phyloP scores from a whole-genome alignment of 2,888 invertebrate species.

The Eristalis tenax region DNA sequence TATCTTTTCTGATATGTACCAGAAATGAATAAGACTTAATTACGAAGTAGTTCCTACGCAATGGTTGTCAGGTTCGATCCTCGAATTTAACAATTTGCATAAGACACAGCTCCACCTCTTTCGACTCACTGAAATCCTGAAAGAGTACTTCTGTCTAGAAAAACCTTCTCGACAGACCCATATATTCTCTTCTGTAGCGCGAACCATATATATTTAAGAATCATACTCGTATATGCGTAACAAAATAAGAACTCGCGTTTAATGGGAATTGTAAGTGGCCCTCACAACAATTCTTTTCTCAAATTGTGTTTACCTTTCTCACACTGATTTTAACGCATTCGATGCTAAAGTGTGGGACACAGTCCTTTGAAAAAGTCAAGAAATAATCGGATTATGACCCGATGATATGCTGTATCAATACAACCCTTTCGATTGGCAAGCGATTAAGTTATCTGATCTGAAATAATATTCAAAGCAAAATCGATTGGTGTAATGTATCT shows the following conservation, averaged over 20 bases:
- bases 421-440: conserved; percentile 1
- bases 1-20: too few relatives aligned
- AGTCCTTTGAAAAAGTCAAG: conserved; percentile 39
- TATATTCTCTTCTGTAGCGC: too few relatives aligned
- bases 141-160: too few relatives aligned
- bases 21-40: too few relatives aligned
- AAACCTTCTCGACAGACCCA: too few relatives aligned
- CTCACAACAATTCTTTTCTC: conserved; percentile 4
- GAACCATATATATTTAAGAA: too few relatives aligned
- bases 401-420: conserved; percentile 2
- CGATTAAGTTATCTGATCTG: not conserved
- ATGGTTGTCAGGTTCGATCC: too few relatives aligned
- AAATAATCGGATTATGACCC: conserved; percentile 45
- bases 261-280: not conserved
- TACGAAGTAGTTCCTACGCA: too few relatives aligned
- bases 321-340: conserved; percentile 49
- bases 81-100: too few relatives aligned
- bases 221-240: too few relatives aligned
- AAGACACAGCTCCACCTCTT: too few relatives aligned
- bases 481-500: not conserved
- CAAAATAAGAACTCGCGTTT: not conserved
- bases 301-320: conserved; percentile 52
- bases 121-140: too few relatives aligned
- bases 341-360: not conserved
- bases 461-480: not conserved